Evolutionary conservation across 2,797 vertebrate genomes (phyloP).

Genomic region (Phoxinus dragarum): DNA sequence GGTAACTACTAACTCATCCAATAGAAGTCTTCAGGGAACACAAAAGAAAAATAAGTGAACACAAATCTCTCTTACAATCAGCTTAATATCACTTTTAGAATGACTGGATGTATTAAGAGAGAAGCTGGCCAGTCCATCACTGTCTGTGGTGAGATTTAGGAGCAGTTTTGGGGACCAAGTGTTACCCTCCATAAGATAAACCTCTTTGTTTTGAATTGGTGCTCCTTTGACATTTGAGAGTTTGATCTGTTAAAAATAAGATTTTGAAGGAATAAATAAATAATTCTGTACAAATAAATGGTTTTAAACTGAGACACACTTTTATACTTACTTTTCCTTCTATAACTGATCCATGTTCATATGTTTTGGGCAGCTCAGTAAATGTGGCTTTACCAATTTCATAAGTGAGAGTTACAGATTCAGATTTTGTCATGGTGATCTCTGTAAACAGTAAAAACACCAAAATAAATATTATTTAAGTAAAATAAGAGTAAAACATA

Average conservation of each 20-base stretch:
- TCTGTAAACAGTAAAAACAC: conserved; percentile 33
- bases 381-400: conserved; percentile 32
- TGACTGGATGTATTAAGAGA: conserved; percentile 54
- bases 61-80: conserved; percentile 28
- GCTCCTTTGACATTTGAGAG: conserved; percentile 65
- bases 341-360: conserved; percentile 35
- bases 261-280: background rate
- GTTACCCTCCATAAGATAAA: conserved; percentile 65
- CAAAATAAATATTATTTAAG: background rate
- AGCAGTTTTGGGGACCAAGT: conserved; percentile 12
- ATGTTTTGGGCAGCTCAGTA: conserved; percentile 38
- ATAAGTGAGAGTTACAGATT: background rate
- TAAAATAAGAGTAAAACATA: background rate
- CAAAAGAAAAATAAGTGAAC: background rate
- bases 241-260: conserved; percentile 59
- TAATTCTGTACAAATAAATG: background rate
- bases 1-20: background rate
- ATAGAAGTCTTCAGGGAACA: background rate
- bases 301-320: background rate
- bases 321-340: conserved; percentile 52
- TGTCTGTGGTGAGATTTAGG: conserved; percentile 71
- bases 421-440: conserved; percentile 1
- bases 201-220: conserved; percentile 58
- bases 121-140: conserved; percentile 68
- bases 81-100: conserved; percentile 1